Base-by-base conservation (phyloP, 2,888 invertebrate species). In the Oscheius sp. region DNA sequence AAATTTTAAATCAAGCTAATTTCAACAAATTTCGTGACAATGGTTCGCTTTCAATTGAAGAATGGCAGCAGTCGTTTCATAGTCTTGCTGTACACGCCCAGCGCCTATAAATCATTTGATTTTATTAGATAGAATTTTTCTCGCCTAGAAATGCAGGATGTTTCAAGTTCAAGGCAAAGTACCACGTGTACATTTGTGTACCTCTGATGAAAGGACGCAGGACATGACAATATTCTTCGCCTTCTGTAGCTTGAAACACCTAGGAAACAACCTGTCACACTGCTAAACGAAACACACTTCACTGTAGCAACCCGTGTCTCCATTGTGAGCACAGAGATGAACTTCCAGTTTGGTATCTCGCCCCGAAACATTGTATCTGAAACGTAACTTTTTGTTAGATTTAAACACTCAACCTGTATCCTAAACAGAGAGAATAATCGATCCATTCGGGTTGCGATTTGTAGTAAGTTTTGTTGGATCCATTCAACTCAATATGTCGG, bases 381-480 rank as follows among this genome's bases (percentile, higher is more conserved):
- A 80, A 66, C 1, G 29, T 4, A 42, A 32, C 10, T 35, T 32
- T 33, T 33, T 35, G n/a, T 1, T 5, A 13, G 10, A 11, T 53
- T 37, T 42, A 2, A 3, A 63, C 42, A 2, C 1, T 7, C 7
- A 42, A 88, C 74, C 87, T 78, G 71, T 86, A 88, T n/a, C 84
- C 87, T 29, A 85, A 73, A 70, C 88, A 88, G 21, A 83, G 74
- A 13, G 76, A 76, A 60, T 88, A 85, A 55, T 84, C 82, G 55
- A 86, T 79, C 84, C 83, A 87, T 68, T 84, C 76, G 2, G 83
- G 81, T 9, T 79, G 77, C 29, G 86, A 81, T 70, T 86, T 86
- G 66, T 82, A 77, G 66, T 87, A 87, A 2, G 84, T 79, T 35
- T 70, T 71, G 74, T 82, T 82, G 50, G 47, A 58, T 10, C 77